Percentiles rank a stretch among this genome's conserved stretches.
Conservation (phyloP, 2,888 invertebrate species). For the Drosophila hawaiiensis region DNA sequence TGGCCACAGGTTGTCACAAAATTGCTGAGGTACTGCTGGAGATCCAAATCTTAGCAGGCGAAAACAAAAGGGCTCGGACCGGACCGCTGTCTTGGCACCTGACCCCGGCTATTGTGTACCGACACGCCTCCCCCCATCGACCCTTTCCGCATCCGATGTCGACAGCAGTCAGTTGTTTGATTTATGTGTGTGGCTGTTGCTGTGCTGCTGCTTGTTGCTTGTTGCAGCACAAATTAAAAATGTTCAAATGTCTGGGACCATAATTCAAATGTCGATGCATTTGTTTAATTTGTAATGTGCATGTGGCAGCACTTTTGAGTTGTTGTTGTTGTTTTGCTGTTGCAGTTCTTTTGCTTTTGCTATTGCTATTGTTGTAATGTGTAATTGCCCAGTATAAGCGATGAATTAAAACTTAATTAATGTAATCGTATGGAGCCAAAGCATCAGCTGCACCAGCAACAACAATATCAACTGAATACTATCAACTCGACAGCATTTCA, state of each 20-base stretch:
- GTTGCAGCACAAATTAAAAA: conserved; percentile 72
- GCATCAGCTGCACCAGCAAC: conserved; percentile 18
- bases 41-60: conserved; percentile 42
- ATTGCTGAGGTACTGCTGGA: conserved; percentile 50
- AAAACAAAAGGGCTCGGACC: conserved; percentile 35
- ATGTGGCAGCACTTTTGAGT: conserved; percentile 66
- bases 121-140: neutral
- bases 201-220: conserved; percentile 31
- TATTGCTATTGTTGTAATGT: neutral
- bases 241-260: conserved; percentile 66
- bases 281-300: conserved; percentile 72
- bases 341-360: conserved; percentile 11
- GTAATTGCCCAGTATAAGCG: conserved; percentile 52
- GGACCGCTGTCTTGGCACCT: conserved; percentile 39
- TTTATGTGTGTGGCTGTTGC: conserved; percentile 56
- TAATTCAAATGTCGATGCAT: conserved; percentile 77
- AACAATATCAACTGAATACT: neutral
- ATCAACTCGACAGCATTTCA: conserved; percentile 19
- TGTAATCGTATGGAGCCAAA: conserved; percentile 42
- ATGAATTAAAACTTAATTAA: conserved; percentile 60
- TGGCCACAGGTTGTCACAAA: conserved; percentile 77
- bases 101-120: conserved; percentile 20
- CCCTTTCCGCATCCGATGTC: conserved; percentile 55
- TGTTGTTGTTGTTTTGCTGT: conserved; percentile 7
- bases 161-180: conserved; percentile 77